Evolutionary conservation across 2,888 invertebrate species (phyloP).

Genomic region (Gymnosoma rotundatum): DNA sequence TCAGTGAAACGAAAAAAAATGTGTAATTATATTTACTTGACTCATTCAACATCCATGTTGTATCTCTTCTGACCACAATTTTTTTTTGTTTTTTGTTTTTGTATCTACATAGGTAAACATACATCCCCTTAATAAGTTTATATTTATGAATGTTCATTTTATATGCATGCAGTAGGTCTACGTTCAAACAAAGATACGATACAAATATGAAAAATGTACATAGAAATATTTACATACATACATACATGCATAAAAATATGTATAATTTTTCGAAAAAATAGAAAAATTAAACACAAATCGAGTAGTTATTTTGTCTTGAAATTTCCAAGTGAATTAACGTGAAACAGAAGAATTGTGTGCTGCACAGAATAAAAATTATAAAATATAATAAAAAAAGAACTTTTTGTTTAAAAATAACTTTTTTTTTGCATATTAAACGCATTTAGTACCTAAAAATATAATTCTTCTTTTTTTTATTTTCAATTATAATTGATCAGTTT

Average conservation of each 20-base stretch:
- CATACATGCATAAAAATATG: background rate
- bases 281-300: slow-evolving; percentile 49
- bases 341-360: slow-evolving; percentile 27
- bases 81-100: slow-evolving; percentile 18
- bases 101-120: background rate
- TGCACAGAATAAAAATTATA: background rate
- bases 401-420: slow-evolving; percentile 20
- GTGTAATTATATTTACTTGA: slow-evolving; percentile 45
- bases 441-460: slow-evolving; percentile 11
- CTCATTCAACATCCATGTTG: slow-evolving; percentile 19
- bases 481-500: background rate
- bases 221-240: slow-evolving; percentile 10
- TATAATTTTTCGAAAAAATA: slow-evolving; percentile 1
- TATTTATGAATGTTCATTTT: background rate
- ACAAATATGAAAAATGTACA: slow-evolving; percentile 21
- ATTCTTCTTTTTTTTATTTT: background rate
- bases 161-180: background rate
- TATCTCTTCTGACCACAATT: slow-evolving; percentile 29
- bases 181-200: slow-evolving; percentile 36
- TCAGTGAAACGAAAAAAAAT: slow-evolving; percentile 26
- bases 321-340: slow-evolving; percentile 69
- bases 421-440: slow-evolving; percentile 15
- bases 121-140: slow-evolving; percentile 1
- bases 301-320: slow-evolving; percentile 66
- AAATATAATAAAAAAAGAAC: slow-evolving; percentile 8